Evolutionary conservation across 92 coral and sea anemone genomes (phyloP), one percentile per base, ranked within the genome.

Genomic region (Pocillopora meandrina): DNA sequence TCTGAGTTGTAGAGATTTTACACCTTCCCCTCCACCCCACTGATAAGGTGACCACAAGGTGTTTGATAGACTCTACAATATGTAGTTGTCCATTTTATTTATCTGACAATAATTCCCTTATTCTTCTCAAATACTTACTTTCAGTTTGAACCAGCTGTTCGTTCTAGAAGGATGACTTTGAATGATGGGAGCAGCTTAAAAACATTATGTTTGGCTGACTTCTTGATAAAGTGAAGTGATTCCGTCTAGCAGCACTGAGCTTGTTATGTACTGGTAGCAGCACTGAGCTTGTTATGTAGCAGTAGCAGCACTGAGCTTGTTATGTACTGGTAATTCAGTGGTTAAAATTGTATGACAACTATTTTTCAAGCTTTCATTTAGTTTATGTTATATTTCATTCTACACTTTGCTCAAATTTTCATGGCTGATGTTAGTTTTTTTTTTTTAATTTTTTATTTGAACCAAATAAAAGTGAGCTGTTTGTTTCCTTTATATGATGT

Each of bases 181-280:
- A 34, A 84, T 84, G 88, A 84, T 82, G 19, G 88, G 79, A 59
- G 76, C 56, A 76, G 56, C 88, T 66, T 36, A 76, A 84, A 84
- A 65, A 69, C 82, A 16, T 60, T 49, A 11, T 65, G 88, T 75
- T 69, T 76, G 88, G 82, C 70, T 84, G 87, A 11, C 87, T 83
- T 64, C 88, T 65, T 60, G 88, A 84, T 66, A 82, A 60, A 47
- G 2, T 42, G 56, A 34, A 74, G 86, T 73, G 86, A 83, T 83
- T 83, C 52, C 74, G 33, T 83, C 65, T 72, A 74, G 86, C 73
- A 5, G 31, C 64, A 1, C 86, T 83, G 86, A 72, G 80, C 49
- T 42, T 42, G 49, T 42, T 42, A 0, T 42, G 49, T 7, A 3
- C 4, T 1, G 4, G 7, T 23, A 7, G 26, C 26, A 23, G 26